Evolutionary conservation across 2,888 invertebrate genomes (phyloP).

Genomic region (Pterobdella sp.): DNA sequence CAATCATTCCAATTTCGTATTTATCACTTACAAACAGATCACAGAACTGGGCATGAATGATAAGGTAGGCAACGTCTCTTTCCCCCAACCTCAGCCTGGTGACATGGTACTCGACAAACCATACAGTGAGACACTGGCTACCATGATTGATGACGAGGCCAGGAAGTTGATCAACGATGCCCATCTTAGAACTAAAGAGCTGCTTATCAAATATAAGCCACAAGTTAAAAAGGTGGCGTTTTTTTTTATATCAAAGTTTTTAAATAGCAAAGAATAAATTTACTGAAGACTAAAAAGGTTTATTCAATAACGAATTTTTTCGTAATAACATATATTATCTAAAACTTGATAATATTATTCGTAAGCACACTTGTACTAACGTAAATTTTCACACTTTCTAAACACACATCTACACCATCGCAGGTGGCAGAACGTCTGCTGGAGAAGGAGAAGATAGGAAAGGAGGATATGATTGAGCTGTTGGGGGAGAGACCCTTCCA

Average conservation of each 20-base stretch:
- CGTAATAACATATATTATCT: not conserved
- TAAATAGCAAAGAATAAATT: not conserved
- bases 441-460: conserved; percentile 84
- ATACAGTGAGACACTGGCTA: conserved; percentile 86
- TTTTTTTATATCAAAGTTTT: not conserved
- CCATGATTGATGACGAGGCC: conserved; percentile 80
- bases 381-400: no score
- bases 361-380: no score
- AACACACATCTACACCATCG: no score
- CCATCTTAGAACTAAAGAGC: conserved; percentile 68
- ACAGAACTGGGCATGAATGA: conserved; percentile 96
- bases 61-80: conserved; percentile 91
- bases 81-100: conserved; percentile 79
- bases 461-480: conserved; percentile 94
- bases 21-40: conserved; percentile 56
- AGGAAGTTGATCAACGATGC: conserved; percentile 68
- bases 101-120: conserved; percentile 90
- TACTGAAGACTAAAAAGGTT: not conserved
- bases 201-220: conserved; percentile 71
- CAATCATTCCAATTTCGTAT: no score
- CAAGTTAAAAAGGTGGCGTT: conserved; percentile 70
- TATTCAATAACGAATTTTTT: not conserved
- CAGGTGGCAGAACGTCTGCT: conserved; percentile 82
- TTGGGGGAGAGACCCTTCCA: conserved; percentile 88
- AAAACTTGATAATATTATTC: no score